Base-by-base conservation (phyloP, 64 coral and sea anemone species). In the Montipora foliosa region DNA sequence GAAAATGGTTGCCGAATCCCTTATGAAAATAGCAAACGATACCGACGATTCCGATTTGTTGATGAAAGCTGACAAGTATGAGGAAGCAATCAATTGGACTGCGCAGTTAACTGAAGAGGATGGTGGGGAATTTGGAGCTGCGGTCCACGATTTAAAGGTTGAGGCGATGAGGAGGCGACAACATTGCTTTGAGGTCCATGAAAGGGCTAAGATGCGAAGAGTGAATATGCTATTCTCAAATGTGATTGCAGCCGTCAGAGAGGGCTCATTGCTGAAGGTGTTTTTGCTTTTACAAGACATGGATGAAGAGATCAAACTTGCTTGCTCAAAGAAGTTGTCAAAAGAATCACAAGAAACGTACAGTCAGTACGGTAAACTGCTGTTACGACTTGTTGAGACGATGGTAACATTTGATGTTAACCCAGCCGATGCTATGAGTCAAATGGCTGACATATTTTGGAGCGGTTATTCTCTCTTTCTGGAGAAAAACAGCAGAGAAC, bases 391-490 rank as follows among this genome's bases (percentile, higher is more conserved):
- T 72, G 76, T 57, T n/a, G 58, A 91, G 60, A 78, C 79, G 6
- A 67, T 16, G 61, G 57, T 46, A 15, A 48, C 15, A 71, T 8
- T 69, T 44, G 70, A 8, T 19, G 58, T 21, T 6, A 48, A 83
- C 29, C 5, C 79, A 44, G 82, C 57, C 47, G 79, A 44, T 82
- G 89, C 89, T 67, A 48, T 91, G 25, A 74, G 70, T 81, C 58
- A 91, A 25, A 46, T 91, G 4, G 77, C 89, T 62, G 89, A 91
- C 49, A 66, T 91, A 12, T 91, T 91, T 60, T 91, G 89, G 89
- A 53, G 44, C 51, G 89, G 57, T 20, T 82, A 91, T 83, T 25
- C 29, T 14, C 8, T 82, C 29, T 83, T 82, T 49, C 13, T 81
- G 16, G 49, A 37, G 21, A 20, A 82, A 2, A 57, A 47, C 17